Evolutionary conservation across 1,140 invertebrate genomes (phyloP).

Genomic region (Nephila pilipes): DNA sequence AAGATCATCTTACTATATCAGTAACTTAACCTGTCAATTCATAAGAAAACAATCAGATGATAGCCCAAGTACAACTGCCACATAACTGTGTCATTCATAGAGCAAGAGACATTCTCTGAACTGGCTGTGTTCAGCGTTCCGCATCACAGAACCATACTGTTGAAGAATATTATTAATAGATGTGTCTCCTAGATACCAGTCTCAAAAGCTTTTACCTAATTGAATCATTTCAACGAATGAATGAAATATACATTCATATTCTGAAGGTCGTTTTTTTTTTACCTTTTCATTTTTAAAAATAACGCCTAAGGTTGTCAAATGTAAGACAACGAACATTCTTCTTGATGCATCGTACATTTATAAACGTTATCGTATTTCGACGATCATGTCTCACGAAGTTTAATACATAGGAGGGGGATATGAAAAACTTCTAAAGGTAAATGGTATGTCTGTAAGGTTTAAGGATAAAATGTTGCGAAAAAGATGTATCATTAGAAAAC

Average conservation of each 20-base stretch:
- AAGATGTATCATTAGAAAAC: too few relatives aligned
- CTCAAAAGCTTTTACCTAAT: slow-evolving; percentile 64
- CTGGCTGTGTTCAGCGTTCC: slow-evolving; percentile 25
- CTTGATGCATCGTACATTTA: too few relatives aligned
- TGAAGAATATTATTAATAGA: slow-evolving; percentile 73
- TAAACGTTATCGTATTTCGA: too few relatives aligned
- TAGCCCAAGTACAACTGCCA: not conserved
- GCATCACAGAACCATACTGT: slow-evolving; percentile 7
- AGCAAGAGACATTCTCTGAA: not conserved
- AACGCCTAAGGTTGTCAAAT: not conserved
- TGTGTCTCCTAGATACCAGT: slow-evolving; percentile 47
- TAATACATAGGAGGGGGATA: too few relatives aligned
- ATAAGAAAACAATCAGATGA: not conserved
- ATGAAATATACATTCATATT: slow-evolving; percentile 55
- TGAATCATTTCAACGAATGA: slow-evolving; percentile 55
- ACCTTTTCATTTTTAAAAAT: not conserved
- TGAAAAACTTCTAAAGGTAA: too few relatives aligned
- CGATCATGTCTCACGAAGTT: too few relatives aligned
- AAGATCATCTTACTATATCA: not conserved
- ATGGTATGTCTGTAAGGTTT: too few relatives aligned
- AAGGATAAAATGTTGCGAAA: too few relatives aligned
- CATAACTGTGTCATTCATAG: not conserved
- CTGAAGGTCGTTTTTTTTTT: not conserved
- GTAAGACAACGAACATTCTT: too few relatives aligned
- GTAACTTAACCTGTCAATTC: not conserved